phyloP scores from a whole-genome alignment of 2,797 vertebrate genomes.

The Cirrhinus molitorella region DNA sequence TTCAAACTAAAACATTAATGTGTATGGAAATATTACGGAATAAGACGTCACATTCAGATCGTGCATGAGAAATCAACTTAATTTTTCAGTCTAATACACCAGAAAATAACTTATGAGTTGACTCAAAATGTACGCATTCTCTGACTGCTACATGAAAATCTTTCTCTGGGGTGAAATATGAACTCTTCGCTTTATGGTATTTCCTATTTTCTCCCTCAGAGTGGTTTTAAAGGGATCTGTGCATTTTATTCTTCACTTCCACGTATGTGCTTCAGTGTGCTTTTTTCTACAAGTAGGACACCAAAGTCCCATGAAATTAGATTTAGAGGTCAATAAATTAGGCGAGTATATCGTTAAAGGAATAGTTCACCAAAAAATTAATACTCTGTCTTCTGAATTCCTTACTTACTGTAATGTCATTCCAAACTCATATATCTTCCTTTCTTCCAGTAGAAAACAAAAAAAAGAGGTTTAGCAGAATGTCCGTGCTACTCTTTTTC shows the following conservation, averaged over 20 bases:
- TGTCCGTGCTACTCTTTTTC: background rate
- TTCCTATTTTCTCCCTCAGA: slow-evolving; percentile 51
- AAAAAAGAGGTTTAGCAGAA: background rate
- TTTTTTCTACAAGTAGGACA: slow-evolving; percentile 18
- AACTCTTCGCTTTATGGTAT: slow-evolving; percentile 52
- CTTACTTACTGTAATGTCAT: background rate
- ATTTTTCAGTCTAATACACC: background rate
- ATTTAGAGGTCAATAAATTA: slow-evolving; percentile 52
- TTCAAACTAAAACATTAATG: too few species aligned
- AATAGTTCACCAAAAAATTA: slow-evolving; percentile 1
- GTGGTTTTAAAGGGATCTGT: slow-evolving; percentile 44
- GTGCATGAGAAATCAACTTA: background rate
- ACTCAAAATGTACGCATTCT: slow-evolving; percentile 11
- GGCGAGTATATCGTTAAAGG: slow-evolving; percentile 34
- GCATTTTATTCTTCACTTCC: slow-evolving; percentile 22
- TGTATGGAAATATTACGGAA: background rate
- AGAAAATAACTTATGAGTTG: background rate
- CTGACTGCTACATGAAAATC: slow-evolving; percentile 28
- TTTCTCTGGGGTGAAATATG: slow-evolving; percentile 49
- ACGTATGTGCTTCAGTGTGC: background rate
- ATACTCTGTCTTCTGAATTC: background rate
- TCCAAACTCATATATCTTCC: background rate
- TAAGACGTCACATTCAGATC: background rate
- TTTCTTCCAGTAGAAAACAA: background rate
- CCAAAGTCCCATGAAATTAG: slow-evolving; percentile 38